Evolutionary conservation across 2,113 vertebrate species (phyloP).

Genomic region (Chloebia gouldiae): DNA sequence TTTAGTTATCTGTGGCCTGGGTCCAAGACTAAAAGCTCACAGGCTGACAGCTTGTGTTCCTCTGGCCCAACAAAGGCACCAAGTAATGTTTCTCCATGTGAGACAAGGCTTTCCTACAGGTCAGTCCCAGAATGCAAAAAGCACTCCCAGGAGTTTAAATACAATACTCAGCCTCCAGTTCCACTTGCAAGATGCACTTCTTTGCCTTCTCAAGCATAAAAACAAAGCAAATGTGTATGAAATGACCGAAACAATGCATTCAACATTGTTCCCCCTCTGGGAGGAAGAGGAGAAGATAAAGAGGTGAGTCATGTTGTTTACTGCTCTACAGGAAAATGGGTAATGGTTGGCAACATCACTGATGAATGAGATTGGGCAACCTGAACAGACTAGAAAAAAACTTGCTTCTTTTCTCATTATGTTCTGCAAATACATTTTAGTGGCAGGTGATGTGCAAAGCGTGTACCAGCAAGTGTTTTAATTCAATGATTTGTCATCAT

Average conservation of each 20-base stretch:
- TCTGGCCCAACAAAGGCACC: neutral
- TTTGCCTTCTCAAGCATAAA: neutral
- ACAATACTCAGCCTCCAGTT: neutral
- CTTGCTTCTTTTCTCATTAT: neutral
- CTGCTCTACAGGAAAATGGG: constrained; percentile 25
- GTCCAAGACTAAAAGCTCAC: neutral
- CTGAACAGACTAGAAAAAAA: constrained; percentile 13
- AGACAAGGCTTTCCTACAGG: neutral
- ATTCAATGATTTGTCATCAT: neutral
- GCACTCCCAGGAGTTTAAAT: neutral
- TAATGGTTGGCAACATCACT: neutral
- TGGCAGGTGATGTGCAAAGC: neutral
- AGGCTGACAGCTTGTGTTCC: neutral
- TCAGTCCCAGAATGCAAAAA: neutral
- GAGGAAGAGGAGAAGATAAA: constrained; percentile 48
- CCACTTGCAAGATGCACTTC: neutral
- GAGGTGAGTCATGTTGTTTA: constrained; percentile 56
- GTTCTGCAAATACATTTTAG: neutral
- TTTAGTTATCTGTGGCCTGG: neutral
- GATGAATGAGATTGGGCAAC: neutral
- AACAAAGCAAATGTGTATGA: neutral
- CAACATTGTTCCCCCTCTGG: neutral
- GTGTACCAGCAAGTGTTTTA: neutral
- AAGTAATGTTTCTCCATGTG: neutral
- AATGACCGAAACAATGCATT: neutral